These are phyloP conservation scores for Pedicia rivosa DNA, from an alignment of 2,888 invertebrate genomes.

Conservation along the genomic window DNA sequence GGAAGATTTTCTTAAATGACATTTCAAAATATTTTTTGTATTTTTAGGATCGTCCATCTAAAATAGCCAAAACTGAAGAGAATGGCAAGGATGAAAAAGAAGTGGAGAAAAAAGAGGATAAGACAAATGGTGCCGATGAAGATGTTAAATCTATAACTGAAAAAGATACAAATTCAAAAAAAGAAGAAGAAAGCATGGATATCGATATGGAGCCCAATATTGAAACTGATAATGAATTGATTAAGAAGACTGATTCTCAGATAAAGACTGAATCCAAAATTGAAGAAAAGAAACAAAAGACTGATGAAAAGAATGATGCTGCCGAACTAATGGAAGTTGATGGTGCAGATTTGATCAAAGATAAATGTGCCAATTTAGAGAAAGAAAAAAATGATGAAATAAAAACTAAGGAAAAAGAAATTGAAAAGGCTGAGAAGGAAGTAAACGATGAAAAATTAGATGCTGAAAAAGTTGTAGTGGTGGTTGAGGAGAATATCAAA, in stretches of 20 bases:
- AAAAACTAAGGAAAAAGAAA: neutral
- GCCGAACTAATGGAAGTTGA: neutral
- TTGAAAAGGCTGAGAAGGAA: neutral
- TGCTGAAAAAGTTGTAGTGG: neutral
- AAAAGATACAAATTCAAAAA: neutral
- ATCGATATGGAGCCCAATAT: no score
- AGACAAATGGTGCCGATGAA: no score
- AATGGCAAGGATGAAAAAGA: neutral
- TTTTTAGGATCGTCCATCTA: neutral
- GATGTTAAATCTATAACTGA: neutral
- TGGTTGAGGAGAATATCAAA: neutral
- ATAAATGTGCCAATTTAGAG: neutral
- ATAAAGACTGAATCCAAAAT: neutral
- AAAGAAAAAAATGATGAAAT: neutral
- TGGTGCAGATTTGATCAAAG: neutral
- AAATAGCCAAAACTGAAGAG: neutral
- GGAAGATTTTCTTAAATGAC: no score
- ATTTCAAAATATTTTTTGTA: no score
- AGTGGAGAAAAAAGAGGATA: neutral
- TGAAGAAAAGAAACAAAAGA: neutral
- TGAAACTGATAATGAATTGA: no score
- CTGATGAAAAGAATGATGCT: neutral
- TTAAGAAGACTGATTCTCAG: neutral
- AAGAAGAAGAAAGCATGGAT: no score
- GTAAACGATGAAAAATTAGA: neutral